phyloP scores from a whole-genome alignment of 2,113 vertebrate genomes.

The Emydocephalus ijimae region DNA sequence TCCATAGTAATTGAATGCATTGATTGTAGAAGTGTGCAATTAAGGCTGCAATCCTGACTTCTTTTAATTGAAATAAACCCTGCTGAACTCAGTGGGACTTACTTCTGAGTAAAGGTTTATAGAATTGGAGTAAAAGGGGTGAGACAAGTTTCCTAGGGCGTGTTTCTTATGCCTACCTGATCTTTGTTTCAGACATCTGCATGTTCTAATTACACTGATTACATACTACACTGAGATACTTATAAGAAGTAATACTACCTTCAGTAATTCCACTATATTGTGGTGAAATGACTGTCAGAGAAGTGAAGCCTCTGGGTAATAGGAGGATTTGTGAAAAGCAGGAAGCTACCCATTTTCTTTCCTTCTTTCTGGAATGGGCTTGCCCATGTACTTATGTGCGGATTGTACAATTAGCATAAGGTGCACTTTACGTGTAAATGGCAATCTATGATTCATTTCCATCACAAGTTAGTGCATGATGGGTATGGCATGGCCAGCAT shows the following conservation, averaged over 20 bases:
- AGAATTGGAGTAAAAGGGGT: neutral
- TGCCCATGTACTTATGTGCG: neutral
- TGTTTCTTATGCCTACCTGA: neutral
- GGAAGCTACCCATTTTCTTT: neutral
- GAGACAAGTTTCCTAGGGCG: neutral
- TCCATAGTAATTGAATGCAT: neutral
- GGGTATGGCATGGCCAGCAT: accelerated
- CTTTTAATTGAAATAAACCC: neutral
- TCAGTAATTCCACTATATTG: neutral
- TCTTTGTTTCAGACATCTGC: neutral
- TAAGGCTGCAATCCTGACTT: neutral
- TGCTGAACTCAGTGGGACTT: neutral
- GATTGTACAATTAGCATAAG: constrained; percentile 9
- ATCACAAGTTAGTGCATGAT: neutral
- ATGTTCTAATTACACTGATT: neutral
- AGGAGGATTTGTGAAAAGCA: neutral
- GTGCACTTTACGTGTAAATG: neutral
- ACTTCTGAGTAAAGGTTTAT: neutral
- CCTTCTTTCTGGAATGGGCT: neutral
- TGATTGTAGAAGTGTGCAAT: neutral
- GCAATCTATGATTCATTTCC: neutral
- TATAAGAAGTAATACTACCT: neutral
- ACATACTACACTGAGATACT: neutral
- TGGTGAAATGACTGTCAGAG: neutral
- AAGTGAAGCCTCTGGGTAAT: neutral